A percentile compares a stretch with the other conserved stretches of the same genome.
Evolutionary conservation across 2,113 vertebrate species (phyloP).

Genomic region (Coregonus clupeaformis): DNA sequence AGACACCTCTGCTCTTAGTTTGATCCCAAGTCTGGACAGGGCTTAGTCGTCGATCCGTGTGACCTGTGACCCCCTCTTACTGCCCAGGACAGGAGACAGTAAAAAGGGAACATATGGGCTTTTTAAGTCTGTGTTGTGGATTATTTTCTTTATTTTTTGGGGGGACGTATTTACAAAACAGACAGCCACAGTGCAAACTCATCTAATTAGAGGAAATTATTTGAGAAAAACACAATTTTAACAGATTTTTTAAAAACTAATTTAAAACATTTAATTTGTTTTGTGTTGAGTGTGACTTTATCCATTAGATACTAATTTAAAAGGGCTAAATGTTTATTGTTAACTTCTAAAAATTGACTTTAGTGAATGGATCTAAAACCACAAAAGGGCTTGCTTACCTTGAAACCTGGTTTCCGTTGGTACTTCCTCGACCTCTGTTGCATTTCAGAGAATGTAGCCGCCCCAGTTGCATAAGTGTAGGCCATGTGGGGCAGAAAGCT

Average conservation of each 20-base stretch:
- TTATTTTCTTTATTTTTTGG: not conserved
- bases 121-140: slow-evolving; percentile 27
- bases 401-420: slow-evolving; percentile 92
- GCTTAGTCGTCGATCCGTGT: slow-evolving; percentile 55
- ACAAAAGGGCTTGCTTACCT: slow-evolving; percentile 75
- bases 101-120: slow-evolving; percentile 33
- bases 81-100: slow-evolving; percentile 25
- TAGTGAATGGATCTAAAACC: no score
- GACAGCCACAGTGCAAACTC: not conserved
- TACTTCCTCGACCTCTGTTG: slow-evolving; percentile 91
- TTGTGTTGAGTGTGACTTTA: not conserved
- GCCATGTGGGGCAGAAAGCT: slow-evolving; percentile 97
- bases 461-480: slow-evolving; percentile 91
- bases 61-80: slow-evolving; percentile 52
- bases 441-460: slow-evolving; percentile 92
- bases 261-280: not conserved
- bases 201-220: not conserved
- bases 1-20: slow-evolving; percentile 41
- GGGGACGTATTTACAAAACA: slow-evolving; percentile 12
- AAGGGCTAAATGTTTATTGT: not conserved
- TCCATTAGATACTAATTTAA: not conserved
- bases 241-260: no score
- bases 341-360: no score
- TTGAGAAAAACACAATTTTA: not conserved
- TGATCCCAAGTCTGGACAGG: slow-evolving; percentile 69